Conservation (phyloP, 2,113 vertebrate genomes). For the Cavia aperea region DNA sequence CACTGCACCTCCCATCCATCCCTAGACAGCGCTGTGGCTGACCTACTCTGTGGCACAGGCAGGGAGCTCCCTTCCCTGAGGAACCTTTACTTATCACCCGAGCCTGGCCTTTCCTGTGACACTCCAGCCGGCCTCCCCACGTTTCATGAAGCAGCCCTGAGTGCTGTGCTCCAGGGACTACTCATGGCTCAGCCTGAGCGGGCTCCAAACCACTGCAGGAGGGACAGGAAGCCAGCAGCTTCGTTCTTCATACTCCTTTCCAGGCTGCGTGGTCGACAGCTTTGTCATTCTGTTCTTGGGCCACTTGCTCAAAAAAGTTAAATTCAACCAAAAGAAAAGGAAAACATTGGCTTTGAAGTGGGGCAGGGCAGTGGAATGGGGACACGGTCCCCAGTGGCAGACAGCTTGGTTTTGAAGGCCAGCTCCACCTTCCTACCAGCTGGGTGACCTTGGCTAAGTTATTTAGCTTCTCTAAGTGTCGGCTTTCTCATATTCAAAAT, state of each 20-base stretch:
- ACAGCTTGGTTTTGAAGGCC: neutral
- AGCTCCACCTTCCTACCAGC: neutral
- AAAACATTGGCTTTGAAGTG: neutral
- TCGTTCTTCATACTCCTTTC: neutral
- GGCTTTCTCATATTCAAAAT: constrained; percentile 10
- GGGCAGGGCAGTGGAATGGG: neutral
- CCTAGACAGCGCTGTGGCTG: neutral
- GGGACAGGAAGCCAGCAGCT: neutral
- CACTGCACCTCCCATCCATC: neutral
- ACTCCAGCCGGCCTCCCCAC: neutral
- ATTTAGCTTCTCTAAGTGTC: neutral
- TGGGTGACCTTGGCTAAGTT: neutral
- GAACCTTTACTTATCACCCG: neutral
- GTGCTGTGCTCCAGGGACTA: neutral
- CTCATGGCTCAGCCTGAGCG: neutral
- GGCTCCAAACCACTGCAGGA: neutral
- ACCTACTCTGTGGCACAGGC: neutral
- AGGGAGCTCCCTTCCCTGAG: neutral
- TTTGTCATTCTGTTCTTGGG: neutral
- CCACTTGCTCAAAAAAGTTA: neutral
- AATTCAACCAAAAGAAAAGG: neutral
- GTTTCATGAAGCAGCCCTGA: neutral
- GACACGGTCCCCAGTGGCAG: neutral
- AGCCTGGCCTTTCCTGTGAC: neutral
- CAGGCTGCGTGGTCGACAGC: neutral